These are phyloP conservation scores for Parnassius glacialis DNA, from an alignment of 2,888 invertebrate species.

Conservation along the genomic window DNA sequence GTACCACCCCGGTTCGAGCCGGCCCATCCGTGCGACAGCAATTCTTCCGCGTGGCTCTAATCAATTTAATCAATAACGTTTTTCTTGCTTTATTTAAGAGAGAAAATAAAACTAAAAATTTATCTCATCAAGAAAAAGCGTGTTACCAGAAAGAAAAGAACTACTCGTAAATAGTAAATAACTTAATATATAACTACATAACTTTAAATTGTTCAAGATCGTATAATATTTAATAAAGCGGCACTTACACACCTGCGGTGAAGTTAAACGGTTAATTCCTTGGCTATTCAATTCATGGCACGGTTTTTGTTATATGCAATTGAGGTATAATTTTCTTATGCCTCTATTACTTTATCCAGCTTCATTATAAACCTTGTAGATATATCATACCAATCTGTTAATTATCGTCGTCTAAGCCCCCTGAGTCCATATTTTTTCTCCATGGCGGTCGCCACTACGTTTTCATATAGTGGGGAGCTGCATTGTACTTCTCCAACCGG, in stretches of 20 bases:
- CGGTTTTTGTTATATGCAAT: slow-evolving; percentile 3
- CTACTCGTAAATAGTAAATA: too few species aligned
- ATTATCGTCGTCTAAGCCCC: too few species aligned
- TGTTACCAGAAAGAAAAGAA: neutral
- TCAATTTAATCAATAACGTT: neutral
- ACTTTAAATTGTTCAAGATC: slow-evolving; percentile 5
- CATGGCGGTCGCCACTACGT: too few species aligned
- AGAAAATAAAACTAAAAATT: neutral
- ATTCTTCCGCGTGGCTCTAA: too few species aligned
- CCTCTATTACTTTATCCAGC: neutral
- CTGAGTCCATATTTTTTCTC: too few species aligned
- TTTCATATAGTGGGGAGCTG: too few species aligned
- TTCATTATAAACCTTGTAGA: neutral
- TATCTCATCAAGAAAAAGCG: neutral
- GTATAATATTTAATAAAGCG: slow-evolving; percentile 1
- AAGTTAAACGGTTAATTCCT: slow-evolving; percentile 7
- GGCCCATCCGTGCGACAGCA: too few species aligned
- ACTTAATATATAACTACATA: too few species aligned
- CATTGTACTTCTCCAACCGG: too few species aligned
- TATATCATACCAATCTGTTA: too few species aligned
- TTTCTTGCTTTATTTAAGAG: too few species aligned
- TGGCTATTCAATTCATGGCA: neutral
- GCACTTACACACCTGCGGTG: slow-evolving; percentile 5
- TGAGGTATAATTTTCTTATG: slow-evolving; percentile 6
- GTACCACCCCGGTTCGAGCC: too few species aligned